Conservation (phyloP, 2,113 vertebrate species). For the Hirundichthys speculiger region DNA sequence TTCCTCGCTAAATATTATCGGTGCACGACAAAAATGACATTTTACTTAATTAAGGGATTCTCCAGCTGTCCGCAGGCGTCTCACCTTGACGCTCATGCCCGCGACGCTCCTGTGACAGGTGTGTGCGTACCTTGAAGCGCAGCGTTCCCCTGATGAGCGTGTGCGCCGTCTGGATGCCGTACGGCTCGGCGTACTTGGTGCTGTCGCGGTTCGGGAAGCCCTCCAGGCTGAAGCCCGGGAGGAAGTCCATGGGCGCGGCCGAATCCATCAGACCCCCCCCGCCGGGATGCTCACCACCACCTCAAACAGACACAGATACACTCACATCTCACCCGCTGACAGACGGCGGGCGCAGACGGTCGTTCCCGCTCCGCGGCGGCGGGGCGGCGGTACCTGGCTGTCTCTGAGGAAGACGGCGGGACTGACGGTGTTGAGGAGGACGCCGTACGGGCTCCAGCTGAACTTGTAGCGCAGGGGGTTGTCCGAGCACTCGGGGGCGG, state of each 20-base stretch:
- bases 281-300: slow-evolving; percentile 81
- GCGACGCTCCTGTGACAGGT: too few species aligned
- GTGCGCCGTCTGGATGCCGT: slow-evolving; percentile 90
- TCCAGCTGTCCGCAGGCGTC: too few species aligned
- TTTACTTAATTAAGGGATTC: too few species aligned
- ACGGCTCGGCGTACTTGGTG: slow-evolving; percentile 87
- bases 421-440: slow-evolving; percentile 90
- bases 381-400: slow-evolving; percentile 85
- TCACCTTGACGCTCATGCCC: too few species aligned
- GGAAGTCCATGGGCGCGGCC: slow-evolving; percentile 86
- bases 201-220: slow-evolving; percentile 96
- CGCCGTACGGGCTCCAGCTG: slow-evolving; percentile 95
- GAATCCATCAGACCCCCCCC: slow-evolving; percentile 88
- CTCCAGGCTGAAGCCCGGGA: slow-evolving; percentile 94
- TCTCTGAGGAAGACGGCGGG: slow-evolving; percentile 88
- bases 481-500: slow-evolving; percentile 92
- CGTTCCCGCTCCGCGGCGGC: too few species aligned
- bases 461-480: slow-evolving; percentile 98
- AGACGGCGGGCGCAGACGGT: neutral
- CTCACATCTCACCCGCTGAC: neutral
- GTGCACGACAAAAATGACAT: too few species aligned
- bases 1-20: too few species aligned
- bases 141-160: slow-evolving; percentile 93
- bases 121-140: slow-evolving; percentile 87
- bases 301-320: slow-evolving; percentile 46